These are phyloP conservation scores for Tadarida brasiliensis DNA, from an alignment of 2,797 vertebrate species.

Conservation along the genomic window DNA sequence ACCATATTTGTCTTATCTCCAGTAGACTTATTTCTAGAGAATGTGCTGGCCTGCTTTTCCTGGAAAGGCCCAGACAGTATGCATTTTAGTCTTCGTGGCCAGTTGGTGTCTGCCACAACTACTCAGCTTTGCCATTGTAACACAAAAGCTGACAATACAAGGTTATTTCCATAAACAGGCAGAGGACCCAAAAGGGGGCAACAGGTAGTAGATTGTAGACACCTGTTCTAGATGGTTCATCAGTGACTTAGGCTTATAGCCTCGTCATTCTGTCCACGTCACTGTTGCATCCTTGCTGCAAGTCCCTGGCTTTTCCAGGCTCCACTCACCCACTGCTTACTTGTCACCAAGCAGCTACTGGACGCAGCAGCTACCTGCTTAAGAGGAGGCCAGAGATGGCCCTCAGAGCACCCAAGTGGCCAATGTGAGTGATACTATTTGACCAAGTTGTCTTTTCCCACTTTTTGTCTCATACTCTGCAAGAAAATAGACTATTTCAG, in stretches of 20 bases:
- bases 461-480: background rate
- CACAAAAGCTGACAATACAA: background rate
- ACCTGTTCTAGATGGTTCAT: background rate
- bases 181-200: background rate
- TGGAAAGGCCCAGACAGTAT: background rate
- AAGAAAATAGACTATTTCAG: background rate
- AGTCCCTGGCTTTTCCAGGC: background rate
- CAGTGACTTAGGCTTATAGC: background rate
- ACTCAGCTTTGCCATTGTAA: background rate
- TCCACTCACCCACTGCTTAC: background rate
- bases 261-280: background rate
- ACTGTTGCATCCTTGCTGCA: background rate
- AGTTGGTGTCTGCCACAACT: background rate
- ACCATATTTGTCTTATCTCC: background rate
- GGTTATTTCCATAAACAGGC: background rate
- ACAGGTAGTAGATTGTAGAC: background rate
- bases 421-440: background rate
- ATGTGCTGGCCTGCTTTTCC: background rate
- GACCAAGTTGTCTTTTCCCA: background rate
- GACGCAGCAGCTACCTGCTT: background rate
- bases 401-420: background rate
- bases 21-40: background rate
- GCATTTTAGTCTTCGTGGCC: background rate
- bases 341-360: background rate
- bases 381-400: background rate